Evolutionary conservation across 2,113 vertebrate genomes (phyloP), one percentile per base, ranked within the genome.

Genomic region (Brachyhypopomus gauderio): DNA sequence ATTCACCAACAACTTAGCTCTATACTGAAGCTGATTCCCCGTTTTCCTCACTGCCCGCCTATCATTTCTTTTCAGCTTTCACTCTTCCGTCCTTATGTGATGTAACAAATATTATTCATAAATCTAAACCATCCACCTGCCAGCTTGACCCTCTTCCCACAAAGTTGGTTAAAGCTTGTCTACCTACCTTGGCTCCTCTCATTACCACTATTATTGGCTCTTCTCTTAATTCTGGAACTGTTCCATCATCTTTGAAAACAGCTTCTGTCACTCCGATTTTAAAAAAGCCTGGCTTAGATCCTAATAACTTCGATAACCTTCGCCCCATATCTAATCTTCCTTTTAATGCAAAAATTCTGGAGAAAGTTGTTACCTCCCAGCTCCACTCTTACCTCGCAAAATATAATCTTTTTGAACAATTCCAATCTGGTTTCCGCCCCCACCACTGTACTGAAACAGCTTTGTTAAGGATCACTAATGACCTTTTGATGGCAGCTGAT

Each of bases 91-190:
- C 55, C 11, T 12, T 20, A 58, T 41, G 4, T 14, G 55, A 58
- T 17, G 19, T 58, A 17, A 20, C 67, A 14, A 27, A 2, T 30
- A 5, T 67, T 22, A 27, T 66, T 30, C 16, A 30, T 16, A 66
- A 64, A 20, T 27, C 23, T 0, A 77, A 64, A 16, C 2, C 22
- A 25, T 27, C 41, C 14, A 30, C 75, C 22, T 67, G 63, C 66
- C 19, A 4, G 20, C 60, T 78, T 16, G 70, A 72, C 22, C 70
- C 70, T 12, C 48, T 69, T 56, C 45, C 76, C 17, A 77, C 22
- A 16, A 38, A 19, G 25, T 20, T 67, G 16, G 60, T 77, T 5
- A 62, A 75, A 5, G 17, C 20, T 30, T 23, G 27, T 38, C 23
- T 66, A 14, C 55, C 55, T 58, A 17, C 55, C 19, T 58, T 58